phyloP scores from a whole-genome alignment of 2,888 invertebrate species.

The Spodoptera picta region DNA sequence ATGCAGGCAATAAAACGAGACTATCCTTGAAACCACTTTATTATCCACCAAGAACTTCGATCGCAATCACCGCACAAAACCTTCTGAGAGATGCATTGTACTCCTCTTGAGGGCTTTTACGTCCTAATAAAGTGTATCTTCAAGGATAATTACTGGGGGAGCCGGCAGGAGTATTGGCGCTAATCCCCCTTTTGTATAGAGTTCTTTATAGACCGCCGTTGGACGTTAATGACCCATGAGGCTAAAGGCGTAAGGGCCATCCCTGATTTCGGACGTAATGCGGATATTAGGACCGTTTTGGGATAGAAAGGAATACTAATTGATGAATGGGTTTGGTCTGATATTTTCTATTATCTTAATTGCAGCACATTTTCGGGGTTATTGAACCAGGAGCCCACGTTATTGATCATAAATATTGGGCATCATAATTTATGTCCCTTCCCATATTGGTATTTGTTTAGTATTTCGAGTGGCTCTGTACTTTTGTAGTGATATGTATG shows the following conservation, averaged over 20 bases:
- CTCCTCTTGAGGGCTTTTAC: constrained; percentile 52
- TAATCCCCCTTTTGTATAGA: constrained; percentile 61
- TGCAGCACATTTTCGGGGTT: constrained; percentile 15
- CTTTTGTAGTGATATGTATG: constrained; percentile 18
- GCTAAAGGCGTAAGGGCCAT: constrained; percentile 12
- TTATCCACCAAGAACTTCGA: constrained; percentile 35
- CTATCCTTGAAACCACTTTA: constrained; percentile 39
- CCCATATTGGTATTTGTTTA: constrained; percentile 19
- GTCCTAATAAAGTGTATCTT: constrained; percentile 59
- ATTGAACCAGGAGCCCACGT: constrained; percentile 17
- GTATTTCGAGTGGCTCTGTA: constrained; percentile 17
- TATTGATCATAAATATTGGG: constrained; percentile 37
- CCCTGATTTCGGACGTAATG: constrained; percentile 38
- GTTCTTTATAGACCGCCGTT: constrained; percentile 42
- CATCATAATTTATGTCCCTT: constrained; percentile 35
- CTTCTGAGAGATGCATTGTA: constrained; percentile 63
- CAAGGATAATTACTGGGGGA: constrained; percentile 66
- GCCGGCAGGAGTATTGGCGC: constrained; percentile 39
- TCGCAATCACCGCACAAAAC: constrained; percentile 39
- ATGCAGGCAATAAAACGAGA: constrained; percentile 35
- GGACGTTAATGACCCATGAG: constrained; percentile 39
- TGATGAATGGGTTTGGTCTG: constrained; percentile 21
- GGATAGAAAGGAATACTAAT: constrained; percentile 25
- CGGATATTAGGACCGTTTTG: constrained; percentile 14
- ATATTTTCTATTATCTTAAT: constrained; percentile 19